These are phyloP conservation scores for Crotophaga sulcirostris DNA, from an alignment of 2,113 vertebrate species.

Conservation along the genomic window DNA sequence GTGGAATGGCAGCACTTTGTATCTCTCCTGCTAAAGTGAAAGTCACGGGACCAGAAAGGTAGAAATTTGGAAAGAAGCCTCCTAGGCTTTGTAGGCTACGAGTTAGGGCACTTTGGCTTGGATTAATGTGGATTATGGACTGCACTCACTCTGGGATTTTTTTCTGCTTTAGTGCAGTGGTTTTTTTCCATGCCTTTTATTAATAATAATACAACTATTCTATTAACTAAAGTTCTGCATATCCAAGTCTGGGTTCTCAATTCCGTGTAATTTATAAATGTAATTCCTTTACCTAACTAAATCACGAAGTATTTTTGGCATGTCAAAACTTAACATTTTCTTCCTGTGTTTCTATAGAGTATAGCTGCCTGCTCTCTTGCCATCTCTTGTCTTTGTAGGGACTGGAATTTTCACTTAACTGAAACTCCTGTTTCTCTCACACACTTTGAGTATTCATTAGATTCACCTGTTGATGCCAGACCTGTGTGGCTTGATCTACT, in stretches of 20 bases:
- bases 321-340: background rate
- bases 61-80: background rate
- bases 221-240: background rate
- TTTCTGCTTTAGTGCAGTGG: background rate
- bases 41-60: background rate
- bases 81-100: background rate
- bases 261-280: background rate
- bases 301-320: background rate
- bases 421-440: conserved; percentile 59
- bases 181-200: background rate
- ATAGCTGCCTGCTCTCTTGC: background rate
- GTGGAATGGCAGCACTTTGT: background rate
- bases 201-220: background rate
- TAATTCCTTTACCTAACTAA: background rate
- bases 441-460: conserved; percentile 47
- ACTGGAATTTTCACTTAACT: conserved; percentile 44
- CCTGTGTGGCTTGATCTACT: conserved; percentile 59
- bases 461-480: conserved; percentile 34
- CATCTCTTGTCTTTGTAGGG: background rate
- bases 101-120: background rate
- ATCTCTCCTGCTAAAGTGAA: background rate
- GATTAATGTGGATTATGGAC: background rate
- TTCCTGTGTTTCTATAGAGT: background rate
- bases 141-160: background rate
- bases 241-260: background rate